phyloP scores from a whole-genome alignment of 2,797 vertebrate genomes.

The Alauda arvensis region DNA sequence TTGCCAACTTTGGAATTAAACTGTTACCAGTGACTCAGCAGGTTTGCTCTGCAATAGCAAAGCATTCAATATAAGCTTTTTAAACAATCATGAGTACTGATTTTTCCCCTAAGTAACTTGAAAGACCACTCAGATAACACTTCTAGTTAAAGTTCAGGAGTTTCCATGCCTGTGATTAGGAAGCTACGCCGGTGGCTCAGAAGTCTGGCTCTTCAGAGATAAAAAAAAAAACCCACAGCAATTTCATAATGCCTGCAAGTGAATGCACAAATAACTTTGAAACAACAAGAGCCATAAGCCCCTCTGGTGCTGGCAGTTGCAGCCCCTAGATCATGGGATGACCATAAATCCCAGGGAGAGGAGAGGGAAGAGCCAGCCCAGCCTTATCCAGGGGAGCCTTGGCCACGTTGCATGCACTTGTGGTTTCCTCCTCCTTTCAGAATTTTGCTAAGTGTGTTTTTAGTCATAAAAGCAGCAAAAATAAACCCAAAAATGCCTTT shows the following conservation, averaged over 20 bases:
- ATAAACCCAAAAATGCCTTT: neutral
- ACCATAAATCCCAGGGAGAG: neutral
- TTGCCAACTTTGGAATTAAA: neutral
- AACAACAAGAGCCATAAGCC: slow-evolving; percentile 1
- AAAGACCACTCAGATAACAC: neutral
- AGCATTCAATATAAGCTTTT: neutral
- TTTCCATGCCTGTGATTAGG: neutral
- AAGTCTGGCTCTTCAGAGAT: neutral
- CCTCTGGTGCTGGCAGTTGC: neutral
- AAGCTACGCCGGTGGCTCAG: neutral
- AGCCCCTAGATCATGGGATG: neutral
- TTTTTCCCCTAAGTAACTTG: neutral
- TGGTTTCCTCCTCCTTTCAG: neutral
- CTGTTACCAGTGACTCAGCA: slow-evolving; percentile 13
- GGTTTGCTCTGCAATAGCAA: neutral
- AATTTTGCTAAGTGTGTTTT: neutral
- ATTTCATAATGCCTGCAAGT: neutral
- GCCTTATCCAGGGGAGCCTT: neutral
- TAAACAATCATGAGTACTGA: neutral
- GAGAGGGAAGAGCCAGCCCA: neutral
- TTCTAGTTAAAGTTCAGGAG: neutral
- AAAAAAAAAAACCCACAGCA: neutral
- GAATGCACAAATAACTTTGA: slow-evolving; percentile 17
- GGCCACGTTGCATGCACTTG: accelerated
- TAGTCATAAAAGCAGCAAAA: neutral